Evolutionary conservation across 2,888 invertebrate species (phyloP).

Genomic region (Neelides folsomi): DNA sequence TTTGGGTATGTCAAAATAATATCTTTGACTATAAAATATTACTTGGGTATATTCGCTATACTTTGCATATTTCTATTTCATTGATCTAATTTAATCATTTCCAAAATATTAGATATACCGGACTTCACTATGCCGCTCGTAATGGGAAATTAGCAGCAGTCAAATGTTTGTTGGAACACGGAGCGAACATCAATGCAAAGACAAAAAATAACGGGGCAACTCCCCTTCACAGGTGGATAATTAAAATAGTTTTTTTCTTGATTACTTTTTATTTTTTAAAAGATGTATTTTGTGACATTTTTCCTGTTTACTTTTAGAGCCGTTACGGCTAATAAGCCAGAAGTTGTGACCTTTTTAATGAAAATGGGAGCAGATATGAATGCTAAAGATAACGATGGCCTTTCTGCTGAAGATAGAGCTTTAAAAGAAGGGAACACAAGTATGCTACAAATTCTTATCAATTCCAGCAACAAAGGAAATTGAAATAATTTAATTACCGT

Average conservation of each 20-base stretch:
- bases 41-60: background rate
- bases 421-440: slow-evolving; percentile 44
- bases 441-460: slow-evolving; percentile 37
- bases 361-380: slow-evolving; percentile 49
- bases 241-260: no score
- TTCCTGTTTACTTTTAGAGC: slow-evolving; percentile 5
- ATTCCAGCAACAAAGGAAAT: background rate
- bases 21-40: background rate
- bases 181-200: slow-evolving; percentile 57
- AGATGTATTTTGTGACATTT: no score
- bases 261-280: no score
- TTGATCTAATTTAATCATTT: background rate
- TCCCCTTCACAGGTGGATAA: slow-evolving; percentile 57
- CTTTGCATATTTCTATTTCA: background rate
- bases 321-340: slow-evolving; percentile 46
- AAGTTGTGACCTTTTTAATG: slow-evolving; percentile 54
- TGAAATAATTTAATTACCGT: background rate
- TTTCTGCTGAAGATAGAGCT: slow-evolving; percentile 67
- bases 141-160: slow-evolving; percentile 61
- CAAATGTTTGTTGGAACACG: slow-evolving; percentile 50
- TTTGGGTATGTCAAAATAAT: slow-evolving; percentile 22
- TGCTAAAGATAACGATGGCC: slow-evolving; percentile 62
- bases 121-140: slow-evolving; percentile 77
- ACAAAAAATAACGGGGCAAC: slow-evolving; percentile 67
- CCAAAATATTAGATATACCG: slow-evolving; percentile 68